These are phyloP conservation scores for Myotis myotis DNA, from an alignment of 2,797 vertebrate species.

Conservation along the genomic window DNA sequence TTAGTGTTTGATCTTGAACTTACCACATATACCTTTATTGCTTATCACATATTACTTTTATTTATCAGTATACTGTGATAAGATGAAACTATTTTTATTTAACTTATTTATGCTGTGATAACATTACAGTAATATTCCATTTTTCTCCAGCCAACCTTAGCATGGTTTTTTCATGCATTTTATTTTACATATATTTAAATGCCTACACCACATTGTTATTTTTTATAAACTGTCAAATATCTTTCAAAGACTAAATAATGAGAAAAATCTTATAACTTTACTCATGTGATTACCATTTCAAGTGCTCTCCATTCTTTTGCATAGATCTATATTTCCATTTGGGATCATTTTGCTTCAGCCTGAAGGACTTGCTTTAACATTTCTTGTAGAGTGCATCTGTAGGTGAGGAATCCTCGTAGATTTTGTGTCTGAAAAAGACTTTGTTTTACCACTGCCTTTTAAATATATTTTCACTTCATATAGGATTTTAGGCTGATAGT, in stretches of 20 bases:
- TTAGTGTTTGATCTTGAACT: neutral
- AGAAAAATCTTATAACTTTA: neutral
- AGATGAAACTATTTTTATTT: neutral
- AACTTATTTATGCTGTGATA: neutral
- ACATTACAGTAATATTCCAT: neutral
- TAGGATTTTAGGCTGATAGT: neutral
- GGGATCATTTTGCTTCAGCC: neutral
- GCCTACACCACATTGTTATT: neutral
- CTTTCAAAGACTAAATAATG: neutral
- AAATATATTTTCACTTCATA: neutral
- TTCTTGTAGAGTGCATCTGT: neutral
- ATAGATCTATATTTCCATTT: neutral
- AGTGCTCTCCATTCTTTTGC: neutral
- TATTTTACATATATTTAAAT: neutral
- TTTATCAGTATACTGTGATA: neutral
- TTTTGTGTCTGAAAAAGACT: neutral
- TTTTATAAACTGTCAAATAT: neutral
- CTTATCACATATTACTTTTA: neutral
- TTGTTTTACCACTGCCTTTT: neutral
- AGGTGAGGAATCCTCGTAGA: neutral
- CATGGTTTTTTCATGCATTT: neutral
- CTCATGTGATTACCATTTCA: neutral
- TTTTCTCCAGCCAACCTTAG: neutral
- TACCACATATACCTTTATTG: neutral
- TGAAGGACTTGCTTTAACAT: neutral